phyloP scores from a whole-genome alignment of 2,888 invertebrate genomes.

The Zygaena filipendulae region DNA sequence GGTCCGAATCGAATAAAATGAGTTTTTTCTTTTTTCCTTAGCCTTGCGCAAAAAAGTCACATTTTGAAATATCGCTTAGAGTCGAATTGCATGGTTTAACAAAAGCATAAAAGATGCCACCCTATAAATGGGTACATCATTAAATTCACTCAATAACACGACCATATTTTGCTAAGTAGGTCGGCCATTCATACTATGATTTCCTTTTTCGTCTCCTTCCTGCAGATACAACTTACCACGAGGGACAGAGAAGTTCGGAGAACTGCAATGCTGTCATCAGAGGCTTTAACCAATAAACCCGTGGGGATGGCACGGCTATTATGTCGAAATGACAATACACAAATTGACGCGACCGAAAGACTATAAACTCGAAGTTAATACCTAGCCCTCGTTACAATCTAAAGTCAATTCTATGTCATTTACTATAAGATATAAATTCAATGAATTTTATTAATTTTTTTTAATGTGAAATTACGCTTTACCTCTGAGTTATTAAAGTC shows the following conservation, averaged over 20 bases:
- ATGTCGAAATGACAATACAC: conserved; percentile 66
- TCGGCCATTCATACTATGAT: conserved; percentile 33
- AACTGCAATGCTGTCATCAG: conserved; percentile 51
- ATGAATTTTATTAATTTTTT: too few species aligned
- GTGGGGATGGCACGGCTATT: conserved; percentile 60
- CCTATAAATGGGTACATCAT: conserved; percentile 54
- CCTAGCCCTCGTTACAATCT: conserved; percentile 15
- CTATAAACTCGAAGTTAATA: conserved; percentile 62
- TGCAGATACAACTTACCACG: conserved; percentile 9
- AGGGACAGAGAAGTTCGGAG: conserved; percentile 37
- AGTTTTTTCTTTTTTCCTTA: too few species aligned
- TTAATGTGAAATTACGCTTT: background rate
- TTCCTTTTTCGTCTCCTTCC: conserved; percentile 23
- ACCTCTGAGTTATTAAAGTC: conserved; percentile 15
- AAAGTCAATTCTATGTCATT: conserved; percentile 20
- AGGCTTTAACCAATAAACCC: conserved; percentile 60
- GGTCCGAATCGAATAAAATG: too few species aligned
- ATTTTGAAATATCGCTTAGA: conserved; percentile 40
- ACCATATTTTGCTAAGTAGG: conserved; percentile 52
- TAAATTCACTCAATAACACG: conserved; percentile 52
- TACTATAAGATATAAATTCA: conserved; percentile 14
- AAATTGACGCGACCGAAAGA: conserved; percentile 64
- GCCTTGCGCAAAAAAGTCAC: too few species aligned
- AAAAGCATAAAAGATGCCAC: conserved; percentile 37
- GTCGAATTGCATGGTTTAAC: conserved; percentile 23